Conservation (phyloP, 2,113 vertebrate genomes). For the Neofelis nebulosa region DNA sequence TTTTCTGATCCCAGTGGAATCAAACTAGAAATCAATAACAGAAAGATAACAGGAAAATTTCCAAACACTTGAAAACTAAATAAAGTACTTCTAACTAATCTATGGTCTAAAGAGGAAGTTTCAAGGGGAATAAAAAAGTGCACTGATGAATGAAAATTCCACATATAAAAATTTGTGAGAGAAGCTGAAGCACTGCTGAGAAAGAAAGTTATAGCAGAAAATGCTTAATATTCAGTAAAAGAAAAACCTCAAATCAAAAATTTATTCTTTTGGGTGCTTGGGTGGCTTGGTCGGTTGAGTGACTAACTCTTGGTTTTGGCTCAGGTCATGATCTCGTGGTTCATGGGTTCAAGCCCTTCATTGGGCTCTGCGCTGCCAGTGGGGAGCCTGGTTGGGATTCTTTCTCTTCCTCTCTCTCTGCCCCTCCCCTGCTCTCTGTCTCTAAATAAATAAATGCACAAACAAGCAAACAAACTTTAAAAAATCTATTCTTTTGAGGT, state of each 20-base stretch:
- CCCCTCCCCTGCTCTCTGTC: too few species aligned
- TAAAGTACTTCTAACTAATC: not conserved
- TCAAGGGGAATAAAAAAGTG: not conserved
- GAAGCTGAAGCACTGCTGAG: not conserved
- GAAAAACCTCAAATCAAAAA: not conserved
- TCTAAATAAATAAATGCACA: too few species aligned
- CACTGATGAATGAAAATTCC: not conserved
- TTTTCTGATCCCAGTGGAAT: not conserved
- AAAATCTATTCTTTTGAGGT: not conserved
- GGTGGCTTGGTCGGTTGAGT: too few species aligned
- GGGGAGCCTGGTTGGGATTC: too few species aligned
- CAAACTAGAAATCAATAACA: constrained; percentile 7
- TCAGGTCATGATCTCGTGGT: too few species aligned
- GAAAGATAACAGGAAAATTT: not conserved
- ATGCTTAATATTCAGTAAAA: not conserved
- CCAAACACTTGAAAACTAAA: not conserved
- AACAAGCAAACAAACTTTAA: too few species aligned
- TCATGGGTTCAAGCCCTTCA: too few species aligned
- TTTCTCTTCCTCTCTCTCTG: too few species aligned
- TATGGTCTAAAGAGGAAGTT: not conserved
- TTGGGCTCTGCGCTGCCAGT: too few species aligned
- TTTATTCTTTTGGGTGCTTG: not conserved
- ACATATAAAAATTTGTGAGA: not conserved
- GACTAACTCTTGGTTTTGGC: too few species aligned
- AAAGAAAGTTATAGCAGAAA: not conserved